Evolutionary conservation across 2,113 vertebrate species (phyloP).

Genomic region (Turnix velox): DNA sequence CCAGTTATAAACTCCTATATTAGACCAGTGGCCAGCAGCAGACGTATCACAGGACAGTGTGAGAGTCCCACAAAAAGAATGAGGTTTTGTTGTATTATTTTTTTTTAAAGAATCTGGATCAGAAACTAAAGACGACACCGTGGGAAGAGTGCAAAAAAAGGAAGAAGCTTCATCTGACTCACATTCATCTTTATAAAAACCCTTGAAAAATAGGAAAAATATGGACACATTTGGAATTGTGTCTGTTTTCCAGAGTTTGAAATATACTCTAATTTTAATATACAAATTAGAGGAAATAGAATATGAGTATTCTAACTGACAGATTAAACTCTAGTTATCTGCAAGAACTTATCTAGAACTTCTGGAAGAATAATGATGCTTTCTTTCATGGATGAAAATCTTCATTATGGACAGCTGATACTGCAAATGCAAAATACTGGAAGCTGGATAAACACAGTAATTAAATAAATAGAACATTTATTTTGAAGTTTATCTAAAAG

Average conservation of each 20-base stretch:
- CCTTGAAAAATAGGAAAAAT: background rate
- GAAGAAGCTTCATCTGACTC: background rate
- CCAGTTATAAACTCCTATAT: background rate
- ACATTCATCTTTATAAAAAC: background rate
- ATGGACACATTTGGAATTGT: background rate
- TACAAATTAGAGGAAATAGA: background rate
- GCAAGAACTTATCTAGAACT: background rate
- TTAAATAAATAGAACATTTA: background rate
- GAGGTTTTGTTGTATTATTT: background rate
- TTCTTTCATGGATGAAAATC: background rate
- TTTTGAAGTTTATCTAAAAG: background rate
- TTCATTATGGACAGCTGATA: background rate
- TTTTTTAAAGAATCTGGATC: background rate
- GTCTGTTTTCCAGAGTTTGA: background rate
- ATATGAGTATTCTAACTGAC: background rate
- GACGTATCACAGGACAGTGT: background rate
- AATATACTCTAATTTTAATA: background rate
- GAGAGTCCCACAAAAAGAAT: background rate
- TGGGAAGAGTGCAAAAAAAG: background rate
- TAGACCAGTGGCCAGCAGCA: background rate
- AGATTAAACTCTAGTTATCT: background rate
- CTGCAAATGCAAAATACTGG: background rate
- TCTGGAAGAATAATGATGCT: background rate
- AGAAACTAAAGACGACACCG: background rate
- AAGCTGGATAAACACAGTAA: background rate